A percentile compares a stretch with the other conserved stretches of the same genome.
Conservation (phyloP, 2,888 invertebrate species). For the Ischnus inquisitorius region DNA sequence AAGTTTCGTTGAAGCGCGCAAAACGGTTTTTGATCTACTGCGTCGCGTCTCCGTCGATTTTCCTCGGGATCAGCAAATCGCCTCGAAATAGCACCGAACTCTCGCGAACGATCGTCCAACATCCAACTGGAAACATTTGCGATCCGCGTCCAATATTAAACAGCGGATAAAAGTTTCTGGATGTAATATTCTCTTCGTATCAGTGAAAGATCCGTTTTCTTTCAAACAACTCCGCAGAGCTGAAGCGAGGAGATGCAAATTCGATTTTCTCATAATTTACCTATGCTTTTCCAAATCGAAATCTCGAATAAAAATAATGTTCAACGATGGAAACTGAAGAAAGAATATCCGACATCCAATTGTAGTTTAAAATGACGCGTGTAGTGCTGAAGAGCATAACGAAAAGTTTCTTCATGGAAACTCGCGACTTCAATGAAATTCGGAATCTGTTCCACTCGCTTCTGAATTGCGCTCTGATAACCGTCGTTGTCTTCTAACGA, state of each 20-base stretch:
- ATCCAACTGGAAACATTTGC: neutral
- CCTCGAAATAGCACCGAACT: neutral
- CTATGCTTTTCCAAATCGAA: too few species aligned
- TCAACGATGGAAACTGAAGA: too few species aligned
- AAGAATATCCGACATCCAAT: too few species aligned
- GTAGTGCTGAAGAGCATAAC: neutral
- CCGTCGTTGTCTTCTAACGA: neutral
- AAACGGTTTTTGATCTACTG: constrained; percentile 24
- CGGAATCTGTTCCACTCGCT: neutral
- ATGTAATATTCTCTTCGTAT: neutral
- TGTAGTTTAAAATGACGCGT: too few species aligned
- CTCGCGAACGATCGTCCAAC: neutral
- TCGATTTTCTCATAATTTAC: neutral
- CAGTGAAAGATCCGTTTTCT: neutral
- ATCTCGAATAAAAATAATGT: too few species aligned
- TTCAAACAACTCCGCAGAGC: neutral
- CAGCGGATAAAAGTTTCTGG: neutral
- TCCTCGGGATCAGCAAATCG: neutral
- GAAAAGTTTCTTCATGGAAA: neutral
- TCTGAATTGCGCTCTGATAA: neutral
- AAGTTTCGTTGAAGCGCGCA: constrained; percentile 41
- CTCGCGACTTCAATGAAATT: neutral
- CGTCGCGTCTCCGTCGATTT: neutral
- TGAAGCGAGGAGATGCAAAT: neutral
- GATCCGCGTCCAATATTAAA: neutral